Evolutionary conservation across 1,140 invertebrate genomes (phyloP).

Genomic region (Drosophila pallidifrons): DNA sequence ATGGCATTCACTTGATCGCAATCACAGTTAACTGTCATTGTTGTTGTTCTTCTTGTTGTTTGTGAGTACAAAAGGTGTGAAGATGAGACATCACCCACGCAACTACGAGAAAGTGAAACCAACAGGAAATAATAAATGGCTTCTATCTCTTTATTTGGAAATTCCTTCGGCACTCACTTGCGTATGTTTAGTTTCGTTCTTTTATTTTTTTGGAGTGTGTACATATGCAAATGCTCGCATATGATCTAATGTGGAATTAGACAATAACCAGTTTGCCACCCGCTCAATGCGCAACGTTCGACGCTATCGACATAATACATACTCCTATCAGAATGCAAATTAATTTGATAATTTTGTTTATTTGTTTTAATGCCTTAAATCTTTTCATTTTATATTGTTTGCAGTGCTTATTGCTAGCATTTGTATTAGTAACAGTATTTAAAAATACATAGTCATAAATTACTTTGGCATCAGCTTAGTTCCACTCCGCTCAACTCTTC

Average conservation of each 20-base stretch:
- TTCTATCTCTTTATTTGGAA: conserved; percentile 26
- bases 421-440: conserved; percentile 62
- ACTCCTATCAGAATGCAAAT: conserved; percentile 57
- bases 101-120: conserved; percentile 59
- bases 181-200: conserved; percentile 28
- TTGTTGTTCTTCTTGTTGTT: conserved; percentile 10
- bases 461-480: conserved; percentile 37
- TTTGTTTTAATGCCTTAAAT: conserved; percentile 63
- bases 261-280: conserved; percentile 46
- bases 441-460: conserved; percentile 64
- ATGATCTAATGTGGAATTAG: conserved; percentile 63
- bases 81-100: conserved; percentile 37
- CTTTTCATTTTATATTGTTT: conserved; percentile 65
- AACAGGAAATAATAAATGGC: conserved; percentile 56
- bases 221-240: conserved; percentile 54
- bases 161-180: conserved; percentile 8
- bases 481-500: conserved; percentile 1
- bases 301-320: background rate
- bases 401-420: conserved; percentile 52
- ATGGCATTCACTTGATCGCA: conserved; percentile 53
- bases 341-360: conserved; percentile 71
- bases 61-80: conserved; percentile 56
- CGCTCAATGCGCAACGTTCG: conserved; percentile 24
- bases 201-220: conserved; percentile 29
- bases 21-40: conserved; percentile 52